phyloP scores from a whole-genome alignment of 2,888 invertebrate species.

The Bellardia bayeri region DNA sequence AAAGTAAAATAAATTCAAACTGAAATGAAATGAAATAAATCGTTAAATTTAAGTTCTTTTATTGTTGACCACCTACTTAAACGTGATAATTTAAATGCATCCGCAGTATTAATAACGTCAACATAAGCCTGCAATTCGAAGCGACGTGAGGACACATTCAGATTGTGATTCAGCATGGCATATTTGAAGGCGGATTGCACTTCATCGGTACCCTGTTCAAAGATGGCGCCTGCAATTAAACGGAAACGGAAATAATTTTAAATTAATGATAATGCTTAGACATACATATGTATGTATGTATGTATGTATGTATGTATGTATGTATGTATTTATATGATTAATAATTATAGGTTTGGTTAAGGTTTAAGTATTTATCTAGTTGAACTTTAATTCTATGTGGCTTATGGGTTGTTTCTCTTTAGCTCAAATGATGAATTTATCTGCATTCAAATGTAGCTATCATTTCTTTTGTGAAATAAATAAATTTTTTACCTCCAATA shows the following conservation, averaged over 20 bases:
- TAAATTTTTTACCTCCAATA: constrained; percentile 41
- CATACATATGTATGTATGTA: no score
- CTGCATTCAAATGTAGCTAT: constrained; percentile 49
- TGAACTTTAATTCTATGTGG: background rate
- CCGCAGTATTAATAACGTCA: constrained; percentile 96
- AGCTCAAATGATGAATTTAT: constrained; percentile 18
- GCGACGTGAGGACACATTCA: constrained; percentile 91
- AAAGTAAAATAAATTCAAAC: constrained; percentile 20
- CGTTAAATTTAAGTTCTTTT: constrained; percentile 8
- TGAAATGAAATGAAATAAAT: constrained; percentile 49
- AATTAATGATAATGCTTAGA: background rate
- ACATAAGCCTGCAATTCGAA: constrained; percentile 95
- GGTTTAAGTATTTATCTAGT: no score
- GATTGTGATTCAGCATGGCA: constrained; percentile 93
- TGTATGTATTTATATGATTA: no score
- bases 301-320: no score
- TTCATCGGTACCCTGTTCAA: constrained; percentile 96
- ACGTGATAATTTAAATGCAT: constrained; percentile 95
- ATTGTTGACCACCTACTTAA: constrained; percentile 88
- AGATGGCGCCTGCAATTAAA: constrained; percentile 91
- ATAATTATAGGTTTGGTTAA: no score
- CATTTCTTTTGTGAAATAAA: constrained; percentile 24
- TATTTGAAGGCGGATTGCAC: constrained; percentile 97
- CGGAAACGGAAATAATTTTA: constrained; percentile 29
- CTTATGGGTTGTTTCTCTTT: constrained; percentile 2